Evolutionary conservation across 2,113 vertebrate genomes (phyloP).

Genomic region (Isichthys henryi): DNA sequence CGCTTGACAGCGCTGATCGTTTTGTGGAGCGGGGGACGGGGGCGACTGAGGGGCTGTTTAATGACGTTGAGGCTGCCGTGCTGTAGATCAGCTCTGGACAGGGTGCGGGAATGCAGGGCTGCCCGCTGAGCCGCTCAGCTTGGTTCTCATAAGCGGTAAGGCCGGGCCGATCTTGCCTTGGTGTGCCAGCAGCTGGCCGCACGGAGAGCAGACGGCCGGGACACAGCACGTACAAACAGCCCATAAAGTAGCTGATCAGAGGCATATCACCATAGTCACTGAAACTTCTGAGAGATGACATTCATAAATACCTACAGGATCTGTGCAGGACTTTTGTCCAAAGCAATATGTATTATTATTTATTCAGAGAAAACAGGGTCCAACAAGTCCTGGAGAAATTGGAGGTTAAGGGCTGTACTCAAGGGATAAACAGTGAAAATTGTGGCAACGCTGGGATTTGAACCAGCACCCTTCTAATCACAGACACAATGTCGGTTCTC

Average conservation of each 20-base stretch:
- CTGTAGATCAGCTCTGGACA: conserved; percentile 24
- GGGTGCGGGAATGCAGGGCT: neutral
- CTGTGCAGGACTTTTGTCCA: neutral
- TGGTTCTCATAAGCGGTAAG: neutral
- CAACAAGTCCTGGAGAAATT: neutral
- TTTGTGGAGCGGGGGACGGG: neutral
- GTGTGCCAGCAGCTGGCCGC: neutral
- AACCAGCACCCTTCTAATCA: neutral
- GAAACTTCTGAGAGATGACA: neutral
- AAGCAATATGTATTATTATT: neutral
- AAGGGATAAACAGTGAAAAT: neutral
- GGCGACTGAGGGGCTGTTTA: conserved; percentile 15
- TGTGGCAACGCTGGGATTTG: neutral
- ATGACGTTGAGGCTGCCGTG: conserved; percentile 25
- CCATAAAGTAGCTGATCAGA: neutral
- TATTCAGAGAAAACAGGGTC: neutral
- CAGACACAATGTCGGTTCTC: neutral
- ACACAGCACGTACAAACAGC: neutral
- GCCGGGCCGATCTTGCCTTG: neutral
- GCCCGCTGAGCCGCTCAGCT: neutral
- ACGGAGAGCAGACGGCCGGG: neutral
- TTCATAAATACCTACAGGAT: neutral
- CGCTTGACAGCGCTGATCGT: conserved; percentile 24
- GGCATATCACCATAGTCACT: neutral
- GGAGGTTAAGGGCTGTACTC: neutral